Percentiles rank a stretch among this genome's conserved stretches.
Conservation (phyloP, 2,797 vertebrate species). For the Anguilla marmorata region DNA sequence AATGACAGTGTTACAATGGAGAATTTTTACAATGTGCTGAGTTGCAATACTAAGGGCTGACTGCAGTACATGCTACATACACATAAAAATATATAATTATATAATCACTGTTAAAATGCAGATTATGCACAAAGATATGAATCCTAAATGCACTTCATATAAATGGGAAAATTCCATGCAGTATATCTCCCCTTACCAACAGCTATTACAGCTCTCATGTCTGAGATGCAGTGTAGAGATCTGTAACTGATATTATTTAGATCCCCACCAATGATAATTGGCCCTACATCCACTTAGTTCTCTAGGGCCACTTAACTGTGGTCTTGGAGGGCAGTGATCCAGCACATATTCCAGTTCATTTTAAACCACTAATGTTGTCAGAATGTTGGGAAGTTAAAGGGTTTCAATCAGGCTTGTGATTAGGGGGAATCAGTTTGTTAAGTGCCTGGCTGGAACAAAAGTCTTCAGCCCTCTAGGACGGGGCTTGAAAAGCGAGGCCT, state of each 20-base stretch:
- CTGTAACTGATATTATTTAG: background rate
- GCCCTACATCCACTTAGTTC: background rate
- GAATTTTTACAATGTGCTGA: background rate
- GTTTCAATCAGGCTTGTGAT: background rate
- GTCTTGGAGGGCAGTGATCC: slow-evolving; percentile 2
- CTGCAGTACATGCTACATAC: background rate
- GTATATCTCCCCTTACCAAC: background rate
- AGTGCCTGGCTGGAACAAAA: slow-evolving; percentile 7
- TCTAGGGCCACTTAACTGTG: background rate
- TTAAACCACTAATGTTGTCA: background rate
- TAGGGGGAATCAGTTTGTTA: background rate
- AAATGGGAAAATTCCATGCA: background rate
- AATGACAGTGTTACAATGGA: background rate
- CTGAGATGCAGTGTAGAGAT: background rate
- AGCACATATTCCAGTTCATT: background rate
- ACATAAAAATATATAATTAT: background rate
- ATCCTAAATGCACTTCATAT: background rate
- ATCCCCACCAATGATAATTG: background rate
- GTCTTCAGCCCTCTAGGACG: background rate
- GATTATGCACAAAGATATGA: background rate
- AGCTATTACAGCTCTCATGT: background rate
- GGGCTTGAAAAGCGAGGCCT: background rate
- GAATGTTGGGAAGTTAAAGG: background rate
- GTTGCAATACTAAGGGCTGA: background rate
- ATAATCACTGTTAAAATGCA: background rate